These are phyloP conservation scores for Physella acuta DNA, from an alignment of 1,140 invertebrate species.

Conservation along the genomic window DNA sequence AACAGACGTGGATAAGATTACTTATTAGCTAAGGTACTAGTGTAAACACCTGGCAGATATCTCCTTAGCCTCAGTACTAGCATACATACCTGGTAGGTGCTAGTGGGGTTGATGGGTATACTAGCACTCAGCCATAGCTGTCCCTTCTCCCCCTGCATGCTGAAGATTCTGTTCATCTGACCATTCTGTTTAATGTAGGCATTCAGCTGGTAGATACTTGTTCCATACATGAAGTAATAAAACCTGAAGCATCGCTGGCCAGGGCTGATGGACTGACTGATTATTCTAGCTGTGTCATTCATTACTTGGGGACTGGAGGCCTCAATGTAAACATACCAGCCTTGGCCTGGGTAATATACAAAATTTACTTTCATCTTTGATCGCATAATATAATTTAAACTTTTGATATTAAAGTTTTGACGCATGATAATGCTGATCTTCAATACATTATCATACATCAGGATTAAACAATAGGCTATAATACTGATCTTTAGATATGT, in stretches of 20 bases:
- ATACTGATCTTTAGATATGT: too few relatives aligned
- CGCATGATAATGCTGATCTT: too few relatives aligned
- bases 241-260: conserved; percentile 50
- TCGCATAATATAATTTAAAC: too few relatives aligned
- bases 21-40: too few relatives aligned
- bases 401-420: too few relatives aligned
- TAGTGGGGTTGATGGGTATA: conserved; percentile 32
- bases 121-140: conserved; percentile 34
- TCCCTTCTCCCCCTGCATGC: conserved; percentile 33
- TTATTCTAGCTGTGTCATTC: conserved; percentile 70
- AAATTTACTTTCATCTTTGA: too few relatives aligned
- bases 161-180: conserved; percentile 30
- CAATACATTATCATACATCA: too few relatives aligned
- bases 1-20: too few relatives aligned
- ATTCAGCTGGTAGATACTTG: conserved; percentile 32
- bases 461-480: too few relatives aligned
- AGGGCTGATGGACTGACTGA: conserved; percentile 60
- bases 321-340: conserved; percentile 50
- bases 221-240: conserved; percentile 59
- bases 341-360: too few relatives aligned
- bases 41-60: too few relatives aligned
- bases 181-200: conserved; percentile 28
- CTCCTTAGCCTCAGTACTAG: too few relatives aligned
- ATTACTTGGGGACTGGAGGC: conserved; percentile 36
- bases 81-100: conserved; percentile 39